A percentile compares a stretch with the other conserved stretches of the same genome.
Conservation (phyloP, 2,888 invertebrate genomes). For the Oscheius onirici region DNA sequence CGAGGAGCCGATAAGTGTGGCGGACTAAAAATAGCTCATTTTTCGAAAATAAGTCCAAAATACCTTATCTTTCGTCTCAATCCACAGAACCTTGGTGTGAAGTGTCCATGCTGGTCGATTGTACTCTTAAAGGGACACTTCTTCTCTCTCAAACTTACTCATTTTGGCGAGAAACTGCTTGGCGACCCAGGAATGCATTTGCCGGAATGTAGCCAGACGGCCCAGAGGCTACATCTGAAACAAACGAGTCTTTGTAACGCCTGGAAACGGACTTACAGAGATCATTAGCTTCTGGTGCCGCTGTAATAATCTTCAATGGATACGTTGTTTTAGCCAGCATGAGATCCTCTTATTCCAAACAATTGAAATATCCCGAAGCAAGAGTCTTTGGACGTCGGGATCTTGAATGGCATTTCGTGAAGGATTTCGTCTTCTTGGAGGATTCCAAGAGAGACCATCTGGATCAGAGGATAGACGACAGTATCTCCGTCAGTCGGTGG, state of each 20-base stretch:
- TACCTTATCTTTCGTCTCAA: conserved; percentile 37
- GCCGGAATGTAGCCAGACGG: conserved; percentile 90
- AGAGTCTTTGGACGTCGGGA: conserved; percentile 73
- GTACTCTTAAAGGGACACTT: conserved; percentile 57
- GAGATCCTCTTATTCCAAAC: conserved; percentile 86
- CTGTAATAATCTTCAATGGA: conserved; percentile 57
- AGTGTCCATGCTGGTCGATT: conserved; percentile 66
- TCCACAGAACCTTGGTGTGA: conserved; percentile 70
- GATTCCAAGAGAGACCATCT: conserved; percentile 91
- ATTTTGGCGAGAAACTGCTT: conserved; percentile 41
- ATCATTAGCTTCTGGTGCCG: conserved; percentile 84
- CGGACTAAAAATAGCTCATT: conserved; percentile 31
- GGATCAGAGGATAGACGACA: conserved; percentile 89
- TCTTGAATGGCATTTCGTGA: conserved; percentile 42
- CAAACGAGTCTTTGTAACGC: too few species aligned
- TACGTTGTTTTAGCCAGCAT: conserved; percentile 77
- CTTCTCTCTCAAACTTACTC: conserved; percentile 26
- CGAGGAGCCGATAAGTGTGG: conserved; percentile 67
- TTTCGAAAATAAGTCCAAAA: too few species aligned
- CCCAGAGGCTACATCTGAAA: conserved; percentile 86
- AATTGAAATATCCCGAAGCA: conserved; percentile 96
- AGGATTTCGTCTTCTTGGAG: conserved; percentile 72
- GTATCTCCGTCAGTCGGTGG: conserved; percentile 76
- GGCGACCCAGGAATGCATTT: conserved; percentile 78
- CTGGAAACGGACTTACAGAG: too few species aligned